Evolutionary conservation across 2,888 invertebrate species (phyloP).

Genomic region (Chouioia cunea): DNA sequence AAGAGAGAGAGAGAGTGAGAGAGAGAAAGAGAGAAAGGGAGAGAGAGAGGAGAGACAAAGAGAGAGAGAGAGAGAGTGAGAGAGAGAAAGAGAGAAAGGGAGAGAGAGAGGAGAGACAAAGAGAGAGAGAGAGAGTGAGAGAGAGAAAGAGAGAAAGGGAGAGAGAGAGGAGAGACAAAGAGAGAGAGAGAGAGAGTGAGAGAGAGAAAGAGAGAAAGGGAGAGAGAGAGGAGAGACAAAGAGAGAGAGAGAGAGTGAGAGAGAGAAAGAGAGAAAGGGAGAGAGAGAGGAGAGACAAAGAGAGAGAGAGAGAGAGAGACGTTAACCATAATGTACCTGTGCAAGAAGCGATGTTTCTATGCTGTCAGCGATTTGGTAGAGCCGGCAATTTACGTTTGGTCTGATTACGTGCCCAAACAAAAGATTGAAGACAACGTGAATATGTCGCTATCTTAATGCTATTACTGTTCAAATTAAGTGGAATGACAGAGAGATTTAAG

Average conservation of each 20-base stretch:
- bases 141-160: not conserved
- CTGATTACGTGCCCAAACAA: constrained; percentile 67
- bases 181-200: constrained; percentile 47
- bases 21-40: too few relatives aligned
- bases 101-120: constrained; percentile 10
- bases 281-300: too few relatives aligned
- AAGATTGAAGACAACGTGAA: constrained; percentile 57
- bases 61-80: not conserved
- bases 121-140: too few relatives aligned
- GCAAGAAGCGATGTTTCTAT: constrained; percentile 69
- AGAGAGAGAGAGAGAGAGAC: too few relatives aligned
- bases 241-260: too few relatives aligned
- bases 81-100: not conserved
- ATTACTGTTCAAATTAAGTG: too few relatives aligned
- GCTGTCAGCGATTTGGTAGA: constrained; percentile 68
- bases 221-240: too few relatives aligned
- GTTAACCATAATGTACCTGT: constrained; percentile 62
- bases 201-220: too few relatives aligned
- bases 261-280: too few relatives aligned
- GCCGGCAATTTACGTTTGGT: constrained; percentile 68
- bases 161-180: constrained; percentile 50
- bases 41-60: too few relatives aligned
- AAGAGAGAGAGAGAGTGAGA: too few relatives aligned
- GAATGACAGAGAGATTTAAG: too few relatives aligned
- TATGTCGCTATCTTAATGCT: constrained; percentile 33